Evolutionary conservation across 2,888 invertebrate species (phyloP).

Genomic region (Cataglyphis albicans): DNA sequence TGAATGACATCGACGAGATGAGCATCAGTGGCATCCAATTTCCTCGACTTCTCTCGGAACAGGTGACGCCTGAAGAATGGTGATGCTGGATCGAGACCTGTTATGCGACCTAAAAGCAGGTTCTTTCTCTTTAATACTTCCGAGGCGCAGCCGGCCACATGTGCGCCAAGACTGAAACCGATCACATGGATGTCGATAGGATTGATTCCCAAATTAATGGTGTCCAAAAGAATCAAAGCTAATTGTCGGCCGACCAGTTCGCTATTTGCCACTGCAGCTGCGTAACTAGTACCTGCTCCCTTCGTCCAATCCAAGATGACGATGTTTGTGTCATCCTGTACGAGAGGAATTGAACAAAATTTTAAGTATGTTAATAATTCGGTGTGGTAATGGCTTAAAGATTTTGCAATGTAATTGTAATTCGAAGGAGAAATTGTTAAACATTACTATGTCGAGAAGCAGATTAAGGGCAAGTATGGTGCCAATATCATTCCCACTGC

Average conservation of each 20-base stretch:
- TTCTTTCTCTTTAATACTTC: constrained; percentile 86
- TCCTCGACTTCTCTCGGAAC: constrained; percentile 87
- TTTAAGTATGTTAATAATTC: background rate
- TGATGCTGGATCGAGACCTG: constrained; percentile 88
- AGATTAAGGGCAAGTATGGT: constrained; percentile 85
- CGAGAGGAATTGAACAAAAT: constrained; percentile 5
- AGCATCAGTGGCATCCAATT: constrained; percentile 89
- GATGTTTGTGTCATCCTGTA: constrained; percentile 87
- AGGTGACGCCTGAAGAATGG: constrained; percentile 88
- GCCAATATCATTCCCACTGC: constrained; percentile 87
- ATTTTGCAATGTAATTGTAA: background rate
- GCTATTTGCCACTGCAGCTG: constrained; percentile 88
- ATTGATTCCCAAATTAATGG: constrained; percentile 86
- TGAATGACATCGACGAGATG: constrained; percentile 90
- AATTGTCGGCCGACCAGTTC: constrained; percentile 88
- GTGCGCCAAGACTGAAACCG: constrained; percentile 89
- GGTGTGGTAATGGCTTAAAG: background rate
- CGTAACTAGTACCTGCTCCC: constrained; percentile 88
- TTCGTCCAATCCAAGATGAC: constrained; percentile 88
- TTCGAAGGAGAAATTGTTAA: background rate
- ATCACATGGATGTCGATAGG: constrained; percentile 87
- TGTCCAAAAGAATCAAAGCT: constrained; percentile 87
- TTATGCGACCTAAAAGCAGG: constrained; percentile 87
- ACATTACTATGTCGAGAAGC: constrained; percentile 87
- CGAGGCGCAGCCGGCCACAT: constrained; percentile 88